Evolutionary conservation across 1,140 invertebrate genomes (phyloP), one percentile per base, ranked within the genome.

Genomic region (Drosophila repleta): DNA sequence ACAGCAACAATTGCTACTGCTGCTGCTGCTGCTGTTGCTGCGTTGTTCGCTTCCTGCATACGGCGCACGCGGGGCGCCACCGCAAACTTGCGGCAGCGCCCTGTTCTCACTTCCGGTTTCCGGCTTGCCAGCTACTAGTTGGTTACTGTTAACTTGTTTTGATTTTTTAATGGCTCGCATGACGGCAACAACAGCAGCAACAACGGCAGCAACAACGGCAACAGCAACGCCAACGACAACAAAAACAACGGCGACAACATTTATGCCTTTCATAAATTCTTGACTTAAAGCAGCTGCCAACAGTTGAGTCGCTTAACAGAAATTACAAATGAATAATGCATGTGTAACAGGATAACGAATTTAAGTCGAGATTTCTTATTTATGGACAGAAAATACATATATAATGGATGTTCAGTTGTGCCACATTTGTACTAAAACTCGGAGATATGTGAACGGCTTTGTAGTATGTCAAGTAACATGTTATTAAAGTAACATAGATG

Each of bases 111-210:
- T 83, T 88, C 83, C 83, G 83, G 79, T 64, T 88, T 79, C 83
- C 79, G 76, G 64, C 52, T 77, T 29, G 66, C 70, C 71, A 66
- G 55, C 55, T 56, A 73, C 78, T 78, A 63, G 83, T 72, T 76
- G 67, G 73, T 79, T 63, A 60, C 83, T 78, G 83, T 71, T 88
- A 88, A 88, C 83, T 88, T 88, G 83, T 88, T 88, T 88, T 88
- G 83, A 88, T 88, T 88, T 88, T 88, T 88, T 88, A 88, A 88
- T 88, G 83, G 83, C 79, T 77, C 73, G 79, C 76, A 75, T 74
- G 79, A 76, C 72, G 71, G 62, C 73, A 55, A 26, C 56, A 56
- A 41, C 56, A 26, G 24, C 60, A 35, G 37, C 52, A 32, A 13
- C 18, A 49, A 21, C 39, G 17, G 18, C 61, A 45, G 37, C 58